Conservation (phyloP, 2,888 invertebrate genomes). For the Erebia palarica region DNA sequence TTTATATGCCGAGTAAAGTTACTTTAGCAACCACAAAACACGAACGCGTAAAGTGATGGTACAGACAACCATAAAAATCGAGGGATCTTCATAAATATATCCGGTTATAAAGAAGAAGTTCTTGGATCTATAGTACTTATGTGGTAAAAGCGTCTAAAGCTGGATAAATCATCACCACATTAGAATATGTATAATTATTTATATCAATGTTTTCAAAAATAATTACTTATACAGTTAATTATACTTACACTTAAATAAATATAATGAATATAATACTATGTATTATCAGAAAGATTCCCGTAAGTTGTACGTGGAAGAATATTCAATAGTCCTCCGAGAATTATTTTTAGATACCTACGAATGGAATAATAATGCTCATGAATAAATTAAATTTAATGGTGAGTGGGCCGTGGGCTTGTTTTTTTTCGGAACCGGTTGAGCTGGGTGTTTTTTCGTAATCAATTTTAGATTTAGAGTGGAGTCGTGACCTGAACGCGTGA, state of each 20-base stretch:
- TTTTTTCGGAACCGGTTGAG: conserved; percentile 59
- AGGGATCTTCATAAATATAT: background rate
- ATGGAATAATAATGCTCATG: conserved; percentile 61
- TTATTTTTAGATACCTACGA: conserved; percentile 55
- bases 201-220: background rate
- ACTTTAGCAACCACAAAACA: conserved; percentile 27
- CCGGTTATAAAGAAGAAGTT: too few species aligned
- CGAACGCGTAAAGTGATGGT: conserved; percentile 28
- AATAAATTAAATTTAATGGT: conserved; percentile 73
- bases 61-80: conserved; percentile 19
- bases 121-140: too few species aligned
- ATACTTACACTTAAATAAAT: too few species aligned
- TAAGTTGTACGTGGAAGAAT: conserved; percentile 1
- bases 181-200: background rate
- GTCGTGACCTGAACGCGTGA: conserved; percentile 70
- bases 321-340: conserved; percentile 43
- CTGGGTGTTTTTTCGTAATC: conserved; percentile 67
- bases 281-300: background rate
- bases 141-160: background rate
- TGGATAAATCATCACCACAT: background rate
- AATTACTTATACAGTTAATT: background rate
- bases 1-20: conserved; percentile 15
- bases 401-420: conserved; percentile 54
- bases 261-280: background rate
- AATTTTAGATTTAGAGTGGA: conserved; percentile 75